These are phyloP conservation scores for Callyntrura guangdongensis DNA, from an alignment of 2,888 invertebrate genomes.

Conservation along the genomic window DNA sequence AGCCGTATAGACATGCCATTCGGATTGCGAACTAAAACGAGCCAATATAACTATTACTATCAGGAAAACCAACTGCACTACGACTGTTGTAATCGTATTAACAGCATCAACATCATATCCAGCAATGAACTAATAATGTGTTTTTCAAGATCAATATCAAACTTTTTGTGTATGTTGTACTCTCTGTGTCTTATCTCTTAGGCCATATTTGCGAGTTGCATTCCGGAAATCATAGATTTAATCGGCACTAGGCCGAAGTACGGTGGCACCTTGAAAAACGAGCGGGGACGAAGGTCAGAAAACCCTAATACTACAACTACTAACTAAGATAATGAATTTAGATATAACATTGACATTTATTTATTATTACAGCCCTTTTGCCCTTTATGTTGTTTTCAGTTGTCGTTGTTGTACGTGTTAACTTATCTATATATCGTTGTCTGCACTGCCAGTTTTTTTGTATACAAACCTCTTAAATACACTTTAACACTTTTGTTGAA, in stretches of 20 bases:
- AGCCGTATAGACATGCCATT: conserved; percentile 36
- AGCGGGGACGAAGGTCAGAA: conserved; percentile 98
- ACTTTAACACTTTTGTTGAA: conserved; percentile 47
- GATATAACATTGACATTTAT: conserved; percentile 68
- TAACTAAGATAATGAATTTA: conserved; percentile 75
- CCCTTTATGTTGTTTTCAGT: conserved; percentile 57
- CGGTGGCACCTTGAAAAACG: conserved; percentile 99
- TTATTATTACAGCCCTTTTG: conserved; percentile 55
- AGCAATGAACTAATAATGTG: conserved; percentile 62
- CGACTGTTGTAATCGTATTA: conserved; percentile 25
- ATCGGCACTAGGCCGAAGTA: conserved; percentile 99
- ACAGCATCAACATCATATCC: conserved; percentile 45
- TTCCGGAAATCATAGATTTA: conserved; percentile 99
- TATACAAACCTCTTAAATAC: conserved; percentile 27
- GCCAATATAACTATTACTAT: conserved; percentile 28
- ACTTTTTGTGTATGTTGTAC: conserved; percentile 72
- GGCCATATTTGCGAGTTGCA: conserved; percentile 99
- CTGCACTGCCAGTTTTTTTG: conserved; percentile 62
- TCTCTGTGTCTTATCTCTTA: conserved; percentile 86
- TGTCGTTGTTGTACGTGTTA: conserved; percentile 61
- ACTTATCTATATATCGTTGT: conserved; percentile 57
- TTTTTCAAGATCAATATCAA: conserved; percentile 33
- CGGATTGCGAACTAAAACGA: conserved; percentile 21
- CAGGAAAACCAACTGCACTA: conserved; percentile 38
- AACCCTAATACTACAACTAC: conserved; percentile 78